Conservation (phyloP, 2,797 vertebrate species). For the Malacoraja senta region DNA sequence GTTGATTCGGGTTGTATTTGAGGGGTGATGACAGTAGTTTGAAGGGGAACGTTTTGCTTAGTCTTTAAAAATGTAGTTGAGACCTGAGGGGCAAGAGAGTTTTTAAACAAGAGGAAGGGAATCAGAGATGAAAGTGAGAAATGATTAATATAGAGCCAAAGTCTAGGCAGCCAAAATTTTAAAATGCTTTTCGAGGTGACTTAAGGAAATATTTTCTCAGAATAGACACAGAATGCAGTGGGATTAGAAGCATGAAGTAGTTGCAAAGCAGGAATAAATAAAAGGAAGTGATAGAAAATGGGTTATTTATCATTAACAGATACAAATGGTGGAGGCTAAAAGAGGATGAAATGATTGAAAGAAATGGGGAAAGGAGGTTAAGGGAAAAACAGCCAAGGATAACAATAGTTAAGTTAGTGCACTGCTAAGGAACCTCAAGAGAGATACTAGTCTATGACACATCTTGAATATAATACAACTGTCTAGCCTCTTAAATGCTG, state of each 20-base stretch:
- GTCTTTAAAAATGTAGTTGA: no score
- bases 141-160: neutral
- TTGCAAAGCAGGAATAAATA: neutral
- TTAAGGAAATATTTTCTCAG: neutral
- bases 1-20: no score
- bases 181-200: neutral
- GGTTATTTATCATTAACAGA: neutral
- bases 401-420: no score
- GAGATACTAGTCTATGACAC: no score
- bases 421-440: no score
- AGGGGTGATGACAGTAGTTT: no score
- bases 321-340: neutral
- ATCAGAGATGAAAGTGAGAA: neutral
- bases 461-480: no score
- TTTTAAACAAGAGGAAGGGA: neutral
- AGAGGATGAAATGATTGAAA: neutral
- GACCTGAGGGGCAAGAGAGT: neutral
- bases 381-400: no score
- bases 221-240: neutral
- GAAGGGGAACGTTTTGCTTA: no score
- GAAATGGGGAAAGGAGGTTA: no score
- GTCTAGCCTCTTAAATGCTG: no score
- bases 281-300: neutral
- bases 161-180: neutral
- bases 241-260: neutral